Conservation (phyloP, 2,888 invertebrate genomes). For the Pyrrhosoma nymphula region DNA sequence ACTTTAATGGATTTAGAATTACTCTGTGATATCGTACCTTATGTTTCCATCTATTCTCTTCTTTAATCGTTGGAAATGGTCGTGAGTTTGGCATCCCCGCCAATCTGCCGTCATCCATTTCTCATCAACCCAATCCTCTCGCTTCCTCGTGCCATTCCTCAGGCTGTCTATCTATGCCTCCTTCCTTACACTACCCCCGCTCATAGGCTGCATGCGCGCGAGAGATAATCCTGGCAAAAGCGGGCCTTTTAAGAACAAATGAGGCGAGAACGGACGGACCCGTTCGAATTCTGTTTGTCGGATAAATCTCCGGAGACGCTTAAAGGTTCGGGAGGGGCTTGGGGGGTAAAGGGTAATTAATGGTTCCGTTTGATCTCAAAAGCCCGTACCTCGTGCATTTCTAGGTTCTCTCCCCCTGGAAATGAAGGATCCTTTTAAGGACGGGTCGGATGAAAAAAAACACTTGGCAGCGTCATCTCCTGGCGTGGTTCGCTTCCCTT, state of each 20-base stretch:
- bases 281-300: conserved; percentile 24
- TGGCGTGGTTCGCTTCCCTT: neutral
- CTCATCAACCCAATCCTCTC: neutral
- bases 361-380: conserved; percentile 24
- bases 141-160: neutral
- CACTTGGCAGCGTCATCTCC: neutral
- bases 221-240: neutral
- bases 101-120: too few relatives aligned
- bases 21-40: too few relatives aligned
- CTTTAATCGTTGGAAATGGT: too few relatives aligned
- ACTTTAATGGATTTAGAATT: too few relatives aligned
- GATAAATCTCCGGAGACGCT: neutral
- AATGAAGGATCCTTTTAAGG: neutral
- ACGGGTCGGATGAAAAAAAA: neutral
- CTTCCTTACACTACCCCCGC: neutral
- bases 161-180: neutral
- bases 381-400: neutral
- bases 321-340: neutral
- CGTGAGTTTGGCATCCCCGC: too few relatives aligned
- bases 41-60: too few relatives aligned
- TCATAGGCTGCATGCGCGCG: neutral
- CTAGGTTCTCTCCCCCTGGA: neutral
- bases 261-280: neutral
- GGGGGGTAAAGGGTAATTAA: neutral
- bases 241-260: conserved; percentile 6